phyloP scores from a whole-genome alignment of 2,797 vertebrate genomes.

The Sebastes vulpes region DNA sequence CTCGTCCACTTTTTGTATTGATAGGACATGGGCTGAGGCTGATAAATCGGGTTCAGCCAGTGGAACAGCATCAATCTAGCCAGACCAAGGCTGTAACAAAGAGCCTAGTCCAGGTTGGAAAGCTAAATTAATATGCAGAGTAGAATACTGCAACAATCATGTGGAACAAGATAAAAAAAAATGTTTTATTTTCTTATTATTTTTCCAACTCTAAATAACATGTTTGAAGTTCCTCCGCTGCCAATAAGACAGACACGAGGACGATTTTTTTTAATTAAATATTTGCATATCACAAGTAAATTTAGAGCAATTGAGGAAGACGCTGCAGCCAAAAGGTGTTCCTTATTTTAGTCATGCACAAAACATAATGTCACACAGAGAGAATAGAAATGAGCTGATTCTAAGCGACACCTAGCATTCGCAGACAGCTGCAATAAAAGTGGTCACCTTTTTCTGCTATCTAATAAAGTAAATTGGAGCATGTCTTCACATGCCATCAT shows the following conservation, averaged over 20 bases:
- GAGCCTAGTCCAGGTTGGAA: constrained; percentile 29
- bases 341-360: constrained; percentile 16
- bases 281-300: constrained; percentile 34
- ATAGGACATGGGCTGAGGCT: constrained; percentile 31
- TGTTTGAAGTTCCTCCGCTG: constrained; percentile 50
- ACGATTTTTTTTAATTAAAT: constrained; percentile 8
- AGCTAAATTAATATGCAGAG: constrained; percentile 51
- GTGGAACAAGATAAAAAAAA: constrained; percentile 25
- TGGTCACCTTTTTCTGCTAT: not conserved
- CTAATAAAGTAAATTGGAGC: not conserved
- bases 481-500: constrained; percentile 22
- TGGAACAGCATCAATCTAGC: constrained; percentile 43
- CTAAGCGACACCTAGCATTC: not conserved
- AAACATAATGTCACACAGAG: not conserved
- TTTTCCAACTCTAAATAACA: constrained; percentile 37
- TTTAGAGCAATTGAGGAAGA: not conserved
- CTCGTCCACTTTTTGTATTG: constrained; percentile 60
- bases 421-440: not conserved
- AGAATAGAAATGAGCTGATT: constrained; percentile 24
- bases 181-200: not conserved
- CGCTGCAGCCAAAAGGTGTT: not conserved
- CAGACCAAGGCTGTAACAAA: constrained; percentile 33
- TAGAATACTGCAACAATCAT: constrained; percentile 41
- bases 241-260: constrained; percentile 5
- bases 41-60: constrained; percentile 63